Percentiles rank a stretch among this genome's conserved stretches.
Evolutionary conservation across 1,140 invertebrate genomes (phyloP).

Genomic region (Samia ricini): DNA sequence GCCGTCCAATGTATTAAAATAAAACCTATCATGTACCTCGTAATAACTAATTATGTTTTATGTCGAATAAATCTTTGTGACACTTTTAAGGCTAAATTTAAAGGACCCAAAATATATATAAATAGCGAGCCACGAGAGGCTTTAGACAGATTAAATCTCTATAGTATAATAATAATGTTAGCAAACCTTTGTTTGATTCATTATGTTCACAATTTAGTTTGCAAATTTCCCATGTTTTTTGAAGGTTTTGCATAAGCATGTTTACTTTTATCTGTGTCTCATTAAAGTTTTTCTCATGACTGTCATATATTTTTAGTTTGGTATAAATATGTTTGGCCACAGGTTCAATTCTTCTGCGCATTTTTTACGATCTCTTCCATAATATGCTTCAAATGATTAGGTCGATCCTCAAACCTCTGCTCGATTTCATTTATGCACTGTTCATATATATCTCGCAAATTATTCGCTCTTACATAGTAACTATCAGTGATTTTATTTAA

Average conservation of each 20-base stretch:
- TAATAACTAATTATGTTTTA: too few relatives aligned
- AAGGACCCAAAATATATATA: too few relatives aligned
- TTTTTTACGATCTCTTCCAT: conserved; percentile 25
- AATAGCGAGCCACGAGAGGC: too few relatives aligned
- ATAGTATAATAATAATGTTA: not conserved
- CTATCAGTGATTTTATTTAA: conserved; percentile 14
- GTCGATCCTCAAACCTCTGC: conserved; percentile 25
- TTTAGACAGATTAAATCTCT: too few relatives aligned
- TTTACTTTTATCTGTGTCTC: conserved; percentile 10
- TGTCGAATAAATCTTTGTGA: too few relatives aligned
- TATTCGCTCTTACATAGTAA: not conserved
- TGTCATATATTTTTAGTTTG: conserved; percentile 17
- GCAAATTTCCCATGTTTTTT: conserved; percentile 28
- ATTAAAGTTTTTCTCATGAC: conserved; percentile 15
- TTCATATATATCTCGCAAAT: conserved; percentile 22
- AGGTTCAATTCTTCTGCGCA: conserved; percentile 20
- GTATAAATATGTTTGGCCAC: conserved; percentile 13
- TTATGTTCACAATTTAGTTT: conserved; percentile 17
- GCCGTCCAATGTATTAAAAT: too few relatives aligned
- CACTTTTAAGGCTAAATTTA: too few relatives aligned
- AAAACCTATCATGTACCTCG: too few relatives aligned
- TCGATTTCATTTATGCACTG: conserved; percentile 23
- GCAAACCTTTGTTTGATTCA: not conserved
- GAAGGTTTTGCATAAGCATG: conserved; percentile 14
- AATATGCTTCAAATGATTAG: conserved; percentile 38